Evolutionary conservation across 2,888 invertebrate species (phyloP).

Genomic region (Xanthorhoe spadicearia): DNA sequence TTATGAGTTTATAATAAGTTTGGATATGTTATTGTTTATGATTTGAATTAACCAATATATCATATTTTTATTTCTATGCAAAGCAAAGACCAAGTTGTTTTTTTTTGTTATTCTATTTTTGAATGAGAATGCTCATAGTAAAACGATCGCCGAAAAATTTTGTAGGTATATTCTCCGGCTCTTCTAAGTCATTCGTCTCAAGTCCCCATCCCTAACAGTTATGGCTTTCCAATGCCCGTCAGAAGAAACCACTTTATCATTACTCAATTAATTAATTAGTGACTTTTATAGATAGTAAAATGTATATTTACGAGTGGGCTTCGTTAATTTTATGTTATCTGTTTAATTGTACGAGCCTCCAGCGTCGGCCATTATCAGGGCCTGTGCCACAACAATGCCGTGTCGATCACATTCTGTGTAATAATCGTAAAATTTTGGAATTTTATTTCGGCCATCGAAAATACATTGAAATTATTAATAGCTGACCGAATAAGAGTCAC

Average conservation of each 20-base stretch:
- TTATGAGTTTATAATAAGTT: too few relatives aligned
- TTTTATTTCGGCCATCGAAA: constrained; percentile 26
- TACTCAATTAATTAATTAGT: constrained; percentile 82
- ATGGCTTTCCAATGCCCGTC: constrained; percentile 58
- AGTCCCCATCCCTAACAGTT: constrained; percentile 32
- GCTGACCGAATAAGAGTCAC: neutral
- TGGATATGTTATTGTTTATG: too few relatives aligned
- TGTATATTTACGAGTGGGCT: constrained; percentile 77
- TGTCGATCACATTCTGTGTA: constrained; percentile 51
- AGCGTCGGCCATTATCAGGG: constrained; percentile 56
- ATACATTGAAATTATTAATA: neutral
- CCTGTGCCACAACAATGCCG: constrained; percentile 53
- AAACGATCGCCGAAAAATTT: neutral
- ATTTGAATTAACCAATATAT: too few relatives aligned
- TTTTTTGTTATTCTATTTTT: too few relatives aligned
- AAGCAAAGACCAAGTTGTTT: too few relatives aligned
- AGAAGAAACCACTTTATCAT: constrained; percentile 75
- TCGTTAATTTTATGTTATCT: constrained; percentile 81
- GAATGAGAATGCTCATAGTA: neutral
- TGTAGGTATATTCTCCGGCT: constrained; percentile 2
- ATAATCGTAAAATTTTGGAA: constrained; percentile 48
- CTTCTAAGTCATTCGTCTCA: neutral
- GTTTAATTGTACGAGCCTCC: constrained; percentile 73
- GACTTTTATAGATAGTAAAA: constrained; percentile 83
- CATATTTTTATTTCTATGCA: too few relatives aligned